Evolutionary conservation across 2,888 invertebrate genomes (phyloP).

Genomic region (Schrankia costaestrigalis): DNA sequence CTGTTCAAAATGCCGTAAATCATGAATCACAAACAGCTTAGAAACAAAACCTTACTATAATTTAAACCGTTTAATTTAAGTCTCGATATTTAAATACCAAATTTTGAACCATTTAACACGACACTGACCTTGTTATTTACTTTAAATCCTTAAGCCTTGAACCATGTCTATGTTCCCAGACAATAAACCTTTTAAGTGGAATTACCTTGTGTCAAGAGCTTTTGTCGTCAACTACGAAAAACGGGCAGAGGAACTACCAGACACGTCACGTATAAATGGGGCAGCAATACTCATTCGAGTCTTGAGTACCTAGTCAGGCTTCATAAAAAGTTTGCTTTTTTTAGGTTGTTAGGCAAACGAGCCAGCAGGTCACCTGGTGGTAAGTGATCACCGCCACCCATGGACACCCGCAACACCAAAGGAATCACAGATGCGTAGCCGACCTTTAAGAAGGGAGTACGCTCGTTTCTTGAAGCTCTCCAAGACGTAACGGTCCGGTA

Average conservation of each 20-base stretch:
- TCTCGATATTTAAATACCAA: conserved; percentile 13
- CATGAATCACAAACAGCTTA: neutral
- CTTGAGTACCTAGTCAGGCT: too few relatives aligned
- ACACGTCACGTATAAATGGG: conserved; percentile 64
- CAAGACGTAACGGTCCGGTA: too few relatives aligned
- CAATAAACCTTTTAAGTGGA: conserved; percentile 63
- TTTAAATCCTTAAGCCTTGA: conserved; percentile 54
- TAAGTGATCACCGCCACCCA: too few relatives aligned
- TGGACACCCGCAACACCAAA: too few relatives aligned
- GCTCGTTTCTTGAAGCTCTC: too few relatives aligned
- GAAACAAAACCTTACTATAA: neutral
- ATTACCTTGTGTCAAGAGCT: conserved; percentile 44
- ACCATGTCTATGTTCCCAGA: conserved; percentile 69
- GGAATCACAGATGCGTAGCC: too few relatives aligned
- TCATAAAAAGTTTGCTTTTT: too few relatives aligned
- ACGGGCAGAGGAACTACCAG: too few relatives aligned
- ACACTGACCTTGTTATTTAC: conserved; percentile 38
- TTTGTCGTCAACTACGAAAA: conserved; percentile 41
- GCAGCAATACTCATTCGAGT: too few relatives aligned
- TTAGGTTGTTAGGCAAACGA: too few relatives aligned
- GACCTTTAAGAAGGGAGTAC: too few relatives aligned
- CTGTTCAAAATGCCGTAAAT: neutral
- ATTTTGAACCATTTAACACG: conserved; percentile 21
- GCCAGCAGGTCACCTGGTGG: too few relatives aligned
- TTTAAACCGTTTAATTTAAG: neutral